Percentiles rank a stretch among this genome's conserved stretches.
Conservation (phyloP, 2,797 vertebrate species). For the Halcyon leucocephala region DNA sequence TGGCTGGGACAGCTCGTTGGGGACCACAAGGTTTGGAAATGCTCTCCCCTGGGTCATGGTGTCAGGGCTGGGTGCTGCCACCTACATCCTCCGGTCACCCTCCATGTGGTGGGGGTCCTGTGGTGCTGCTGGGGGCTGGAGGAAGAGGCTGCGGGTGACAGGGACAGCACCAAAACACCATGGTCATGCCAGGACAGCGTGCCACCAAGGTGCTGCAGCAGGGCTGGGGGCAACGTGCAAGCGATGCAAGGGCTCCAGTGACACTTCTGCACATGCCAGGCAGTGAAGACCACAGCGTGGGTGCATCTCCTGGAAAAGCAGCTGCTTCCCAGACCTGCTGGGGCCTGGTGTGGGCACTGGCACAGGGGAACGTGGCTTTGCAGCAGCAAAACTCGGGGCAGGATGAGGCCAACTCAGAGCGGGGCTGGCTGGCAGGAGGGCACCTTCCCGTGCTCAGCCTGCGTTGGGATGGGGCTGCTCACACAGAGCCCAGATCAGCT, state of each 20-base stretch:
- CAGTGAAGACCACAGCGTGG: fast-evolving
- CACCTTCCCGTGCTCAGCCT: not conserved
- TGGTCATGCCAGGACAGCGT: fast-evolving
- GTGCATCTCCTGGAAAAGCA: not conserved
- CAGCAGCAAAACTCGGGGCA: not conserved
- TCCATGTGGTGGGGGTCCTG: fast-evolving
- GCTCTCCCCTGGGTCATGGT: fast-evolving
- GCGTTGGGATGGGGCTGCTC: not conserved
- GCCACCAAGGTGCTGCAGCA: fast-evolving
- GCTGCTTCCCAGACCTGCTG: not conserved
- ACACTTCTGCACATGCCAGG: fast-evolving
- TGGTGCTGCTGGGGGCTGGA: not conserved
- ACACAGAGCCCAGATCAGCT: not conserved
- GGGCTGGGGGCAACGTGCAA: fast-evolving
- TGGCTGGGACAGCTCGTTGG: not conserved
- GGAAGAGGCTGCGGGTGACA: not conserved
- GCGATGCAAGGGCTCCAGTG: fast-evolving
- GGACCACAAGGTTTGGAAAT: not conserved
- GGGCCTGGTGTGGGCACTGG: fast-evolving
- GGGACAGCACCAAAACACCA: fast-evolving
- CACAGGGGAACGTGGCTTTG: not conserved
- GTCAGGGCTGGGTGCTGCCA: not conserved
- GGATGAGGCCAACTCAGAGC: not conserved
- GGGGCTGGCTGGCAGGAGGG: not conserved
- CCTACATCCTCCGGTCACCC: not conserved